These are phyloP conservation scores for Hyperoplus lanceolatus DNA, from an alignment of 2,797 vertebrate species.

Conservation along the genomic window DNA sequence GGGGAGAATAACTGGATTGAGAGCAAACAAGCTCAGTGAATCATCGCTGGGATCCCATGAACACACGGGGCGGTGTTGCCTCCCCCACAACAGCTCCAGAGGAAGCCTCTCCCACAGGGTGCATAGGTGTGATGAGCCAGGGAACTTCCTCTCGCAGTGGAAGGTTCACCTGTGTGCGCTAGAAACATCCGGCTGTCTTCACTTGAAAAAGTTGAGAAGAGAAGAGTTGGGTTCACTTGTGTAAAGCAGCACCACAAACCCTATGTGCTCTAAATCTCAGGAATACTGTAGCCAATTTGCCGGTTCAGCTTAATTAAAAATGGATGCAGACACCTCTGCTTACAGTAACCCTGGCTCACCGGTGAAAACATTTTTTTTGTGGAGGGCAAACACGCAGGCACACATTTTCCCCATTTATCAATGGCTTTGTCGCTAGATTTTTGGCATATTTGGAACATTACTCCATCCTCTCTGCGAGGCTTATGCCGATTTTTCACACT, in stretches of 20 bases:
- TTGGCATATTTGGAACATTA: constrained; percentile 42
- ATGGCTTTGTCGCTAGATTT: constrained; percentile 15
- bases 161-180: constrained; percentile 18
- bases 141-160: constrained; percentile 58
- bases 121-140: constrained; percentile 59
- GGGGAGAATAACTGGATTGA: constrained; percentile 57
- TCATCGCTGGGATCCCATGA: constrained; percentile 76
- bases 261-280: constrained; percentile 23
- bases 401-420: constrained; percentile 14
- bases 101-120: constrained; percentile 69
- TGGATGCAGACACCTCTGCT: constrained; percentile 8
- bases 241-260: constrained; percentile 16
- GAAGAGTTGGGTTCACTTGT: constrained; percentile 13
- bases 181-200: constrained; percentile 7
- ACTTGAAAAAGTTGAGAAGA: constrained; percentile 28
- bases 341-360: neutral
- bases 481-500: constrained; percentile 55
- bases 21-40: constrained; percentile 64
- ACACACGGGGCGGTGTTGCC: constrained; percentile 44
- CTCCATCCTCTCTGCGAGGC: constrained; percentile 16
- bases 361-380: constrained; percentile 16
- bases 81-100: constrained; percentile 54
- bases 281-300: constrained; percentile 14
- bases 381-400: constrained; percentile 1
- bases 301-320: constrained; percentile 35